Evolutionary conservation across 1,140 invertebrate genomes (phyloP), one percentile per base, ranked within the genome.

Genomic region (Ridgeia piscesae): DNA sequence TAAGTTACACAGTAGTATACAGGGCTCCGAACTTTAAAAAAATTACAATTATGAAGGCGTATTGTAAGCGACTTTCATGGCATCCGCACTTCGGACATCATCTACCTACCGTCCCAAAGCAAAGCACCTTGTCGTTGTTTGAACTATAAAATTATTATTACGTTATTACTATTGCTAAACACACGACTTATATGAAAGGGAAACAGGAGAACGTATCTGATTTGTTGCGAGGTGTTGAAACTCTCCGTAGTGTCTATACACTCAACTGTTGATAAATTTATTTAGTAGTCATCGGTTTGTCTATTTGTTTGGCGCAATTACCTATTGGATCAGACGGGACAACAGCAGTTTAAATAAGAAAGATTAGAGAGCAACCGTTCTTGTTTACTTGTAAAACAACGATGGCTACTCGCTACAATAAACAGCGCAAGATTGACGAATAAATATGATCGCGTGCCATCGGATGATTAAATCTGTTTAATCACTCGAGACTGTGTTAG

Each of bases 291-390:
- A 77, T 21, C 58, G 58, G 58, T 77, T 77, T 77, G 58, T 77
- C 58, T 77, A 77, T 77, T 77, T 77, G 58, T 77, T 77, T 77
- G 58, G 58, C 58, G 58, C 58, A 77, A 77, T 77, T 77, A 77
- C 58, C 58, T 77, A 77, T 77, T 77, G 58, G 58, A 77, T 21
- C 58, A 77, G 27, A 77, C 58, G 58, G 58, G 17, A 77, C 58
- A 77, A 77, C 58, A 77, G 58, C 58, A 77, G 58, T 77, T 77
- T 77, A 77, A 77, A 77, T 77, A 77, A 17, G 58, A 31, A 77
- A 77, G 58, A 77, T 77, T 77, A 31, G 17, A 77, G 58, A 77
- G 58, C 58, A 77, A 77, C 58, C 58, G 27, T 77, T 77, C 58
- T 21, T 77, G 58, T 77, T 77, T 77, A 77, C 58, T 77, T 21